These are phyloP conservation scores for Drosophila borealis DNA, from an alignment of 2,888 invertebrate genomes.

Conservation along the genomic window DNA sequence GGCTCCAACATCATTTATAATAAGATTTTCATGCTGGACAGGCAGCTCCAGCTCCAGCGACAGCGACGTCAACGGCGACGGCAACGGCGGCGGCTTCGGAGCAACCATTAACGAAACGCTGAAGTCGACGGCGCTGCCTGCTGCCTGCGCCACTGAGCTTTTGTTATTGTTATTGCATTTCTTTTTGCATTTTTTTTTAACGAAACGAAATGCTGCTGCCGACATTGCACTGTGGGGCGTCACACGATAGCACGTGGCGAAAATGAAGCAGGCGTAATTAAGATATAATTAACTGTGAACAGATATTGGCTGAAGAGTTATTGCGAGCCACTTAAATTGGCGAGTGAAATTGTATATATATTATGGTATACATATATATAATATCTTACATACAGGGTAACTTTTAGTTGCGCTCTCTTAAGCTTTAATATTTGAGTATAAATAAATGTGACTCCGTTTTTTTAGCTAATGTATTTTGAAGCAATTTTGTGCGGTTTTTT, in stretches of 20 bases:
- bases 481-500: no score
- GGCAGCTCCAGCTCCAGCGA: constrained; percentile 33
- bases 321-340: no score
- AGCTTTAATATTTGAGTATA: no score
- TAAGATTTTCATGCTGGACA: constrained; percentile 56
- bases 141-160: constrained; percentile 23
- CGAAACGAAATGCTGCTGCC: constrained; percentile 7
- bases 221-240: constrained; percentile 9
- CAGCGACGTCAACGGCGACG: constrained; percentile 1
- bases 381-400: no score
- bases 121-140: constrained; percentile 19
- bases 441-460: no score
- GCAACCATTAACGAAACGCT: constrained; percentile 31
- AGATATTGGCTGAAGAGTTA: no score
- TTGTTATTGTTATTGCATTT: constrained; percentile 27
- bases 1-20: constrained; percentile 63
- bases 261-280: no score
- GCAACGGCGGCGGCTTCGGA: neutral
- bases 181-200: constrained; percentile 19
- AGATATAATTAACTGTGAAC: neutral
- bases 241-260: no score
- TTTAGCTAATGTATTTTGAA: no score
- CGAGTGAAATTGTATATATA: no score
- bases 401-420: no score
- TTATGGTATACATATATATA: no score